Evolutionary conservation across 2,888 invertebrate genomes (phyloP).

Genomic region (Acanthosepion pharaonis): DNA sequence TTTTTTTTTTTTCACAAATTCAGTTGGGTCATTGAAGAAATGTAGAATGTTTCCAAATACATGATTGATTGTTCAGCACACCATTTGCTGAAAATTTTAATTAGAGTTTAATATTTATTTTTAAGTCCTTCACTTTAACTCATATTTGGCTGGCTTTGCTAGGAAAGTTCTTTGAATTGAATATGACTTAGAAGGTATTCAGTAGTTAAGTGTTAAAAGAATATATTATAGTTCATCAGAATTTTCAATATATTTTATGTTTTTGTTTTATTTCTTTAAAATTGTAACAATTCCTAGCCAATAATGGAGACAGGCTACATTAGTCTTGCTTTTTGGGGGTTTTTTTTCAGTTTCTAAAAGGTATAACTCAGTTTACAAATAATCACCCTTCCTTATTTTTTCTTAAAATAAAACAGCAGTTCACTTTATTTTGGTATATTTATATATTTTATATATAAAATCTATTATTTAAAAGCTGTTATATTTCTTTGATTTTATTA

Average conservation of each 20-base stretch:
- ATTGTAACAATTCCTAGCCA: background rate
- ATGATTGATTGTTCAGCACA: too few relatives aligned
- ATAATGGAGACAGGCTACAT: background rate
- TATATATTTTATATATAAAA: too few relatives aligned
- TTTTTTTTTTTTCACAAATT: too few relatives aligned
- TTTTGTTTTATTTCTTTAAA: background rate
- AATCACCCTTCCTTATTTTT: background rate
- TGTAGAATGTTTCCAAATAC: background rate
- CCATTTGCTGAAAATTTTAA: background rate
- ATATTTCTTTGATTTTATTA: too few relatives aligned
- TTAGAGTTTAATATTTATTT: background rate
- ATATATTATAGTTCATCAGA: background rate
- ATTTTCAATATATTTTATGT: background rate
- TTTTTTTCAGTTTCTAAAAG: background rate
- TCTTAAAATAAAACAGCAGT: too few relatives aligned
- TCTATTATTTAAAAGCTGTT: too few relatives aligned
- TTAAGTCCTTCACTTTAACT: background rate
- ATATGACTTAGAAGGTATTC: background rate
- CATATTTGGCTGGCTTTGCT: background rate
- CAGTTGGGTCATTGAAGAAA: too few relatives aligned
- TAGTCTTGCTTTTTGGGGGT: background rate
- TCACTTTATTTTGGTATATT: too few relatives aligned
- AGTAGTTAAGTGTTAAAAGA: background rate
- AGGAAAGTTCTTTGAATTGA: background rate
- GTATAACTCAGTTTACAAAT: background rate